These are phyloP conservation scores for Dendrocincla fuliginosa DNA, from an alignment of 2,797 vertebrate genomes.

Conservation along the genomic window DNA sequence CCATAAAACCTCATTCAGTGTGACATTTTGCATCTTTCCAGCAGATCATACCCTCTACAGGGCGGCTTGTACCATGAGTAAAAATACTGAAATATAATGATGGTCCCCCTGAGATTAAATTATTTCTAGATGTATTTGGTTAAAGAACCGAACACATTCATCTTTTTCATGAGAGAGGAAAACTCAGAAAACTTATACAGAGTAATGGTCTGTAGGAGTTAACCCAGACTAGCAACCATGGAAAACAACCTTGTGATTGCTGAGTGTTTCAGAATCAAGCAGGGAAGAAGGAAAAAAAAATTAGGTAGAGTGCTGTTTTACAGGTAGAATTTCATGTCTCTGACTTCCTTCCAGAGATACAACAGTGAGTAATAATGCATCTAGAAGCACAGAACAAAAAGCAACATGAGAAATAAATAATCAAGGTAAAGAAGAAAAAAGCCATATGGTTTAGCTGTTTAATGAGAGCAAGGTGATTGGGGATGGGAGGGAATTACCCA, in stretches of 20 bases:
- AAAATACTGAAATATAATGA: rapidly evolving
- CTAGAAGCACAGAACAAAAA: background rate
- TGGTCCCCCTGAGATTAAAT: background rate
- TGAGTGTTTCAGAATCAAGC: background rate
- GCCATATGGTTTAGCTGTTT: background rate
- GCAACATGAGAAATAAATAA: background rate
- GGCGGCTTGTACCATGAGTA: background rate
- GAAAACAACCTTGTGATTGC: background rate
- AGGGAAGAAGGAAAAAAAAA: background rate
- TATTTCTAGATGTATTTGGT: background rate
- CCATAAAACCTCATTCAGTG: background rate
- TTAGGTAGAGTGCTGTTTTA: background rate
- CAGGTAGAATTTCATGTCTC: background rate
- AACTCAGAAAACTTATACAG: background rate
- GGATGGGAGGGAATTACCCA: background rate
- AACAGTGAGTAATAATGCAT: background rate
- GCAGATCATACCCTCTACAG: background rate
- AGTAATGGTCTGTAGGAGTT: background rate
- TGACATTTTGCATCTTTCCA: background rate
- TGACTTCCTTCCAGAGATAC: background rate
- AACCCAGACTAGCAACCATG: background rate
- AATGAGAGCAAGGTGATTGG: background rate
- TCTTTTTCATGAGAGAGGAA: background rate
- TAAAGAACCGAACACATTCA: background rate
- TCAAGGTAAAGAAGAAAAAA: background rate